These are phyloP conservation scores for Malacosoma neustria DNA, from an alignment of 2,888 invertebrate genomes.

Conservation along the genomic window DNA sequence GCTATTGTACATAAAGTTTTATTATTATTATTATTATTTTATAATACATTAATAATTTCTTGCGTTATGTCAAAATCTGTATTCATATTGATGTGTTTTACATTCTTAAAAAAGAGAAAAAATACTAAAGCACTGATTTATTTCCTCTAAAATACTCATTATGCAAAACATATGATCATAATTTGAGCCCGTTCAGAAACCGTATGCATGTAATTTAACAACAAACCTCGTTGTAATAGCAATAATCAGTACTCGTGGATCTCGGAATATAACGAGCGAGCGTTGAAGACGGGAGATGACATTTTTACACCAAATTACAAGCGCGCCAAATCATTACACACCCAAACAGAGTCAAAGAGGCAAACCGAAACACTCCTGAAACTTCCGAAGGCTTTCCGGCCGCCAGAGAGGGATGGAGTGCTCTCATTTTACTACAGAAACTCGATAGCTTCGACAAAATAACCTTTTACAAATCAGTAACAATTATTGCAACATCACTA, in stretches of 20 bases:
- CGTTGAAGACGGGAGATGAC: slow-evolving; percentile 38
- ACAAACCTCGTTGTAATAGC: slow-evolving; percentile 32
- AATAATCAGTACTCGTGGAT: slow-evolving; percentile 38
- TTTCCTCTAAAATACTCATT: too few species aligned
- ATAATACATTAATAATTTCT: too few species aligned
- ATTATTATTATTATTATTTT: too few species aligned
- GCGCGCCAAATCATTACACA: slow-evolving; percentile 68
- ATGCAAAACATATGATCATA: too few species aligned
- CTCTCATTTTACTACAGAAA: slow-evolving; percentile 28
- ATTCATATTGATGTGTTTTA: too few species aligned
- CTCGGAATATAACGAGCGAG: slow-evolving; percentile 34
- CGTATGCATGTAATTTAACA: slow-evolving; percentile 5
- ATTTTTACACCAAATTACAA: slow-evolving; percentile 68
- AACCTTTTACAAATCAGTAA: too few species aligned
- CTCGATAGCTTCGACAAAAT: slow-evolving; percentile 21
- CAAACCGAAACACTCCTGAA: slow-evolving; percentile 68
- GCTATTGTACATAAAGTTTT: too few species aligned
- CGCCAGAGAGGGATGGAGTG: slow-evolving; percentile 44
- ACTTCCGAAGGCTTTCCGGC: slow-evolving; percentile 62
- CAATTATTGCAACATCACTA: too few species aligned
- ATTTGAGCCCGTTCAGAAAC: too few species aligned
- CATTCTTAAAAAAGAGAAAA: too few species aligned
- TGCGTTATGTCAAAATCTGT: too few species aligned
- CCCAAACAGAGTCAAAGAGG: slow-evolving; percentile 72
- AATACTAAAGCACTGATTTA: too few species aligned